These are phyloP conservation scores for Ceratotherium simum DNA, from an alignment of 2,113 vertebrate species.

Conservation along the genomic window DNA sequence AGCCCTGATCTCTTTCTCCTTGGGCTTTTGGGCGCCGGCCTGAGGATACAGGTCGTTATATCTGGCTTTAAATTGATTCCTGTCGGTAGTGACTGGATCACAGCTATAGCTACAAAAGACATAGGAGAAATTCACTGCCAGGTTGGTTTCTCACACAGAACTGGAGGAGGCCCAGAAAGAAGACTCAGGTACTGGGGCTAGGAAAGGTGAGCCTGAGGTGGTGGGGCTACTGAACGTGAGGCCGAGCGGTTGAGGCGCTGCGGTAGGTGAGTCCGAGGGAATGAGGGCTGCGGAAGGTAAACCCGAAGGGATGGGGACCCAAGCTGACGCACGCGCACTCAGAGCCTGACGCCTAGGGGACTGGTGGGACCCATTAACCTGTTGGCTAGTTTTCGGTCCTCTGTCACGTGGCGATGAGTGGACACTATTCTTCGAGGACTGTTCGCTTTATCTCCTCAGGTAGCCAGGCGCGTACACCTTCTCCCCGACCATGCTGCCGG, in stretches of 20 bases:
- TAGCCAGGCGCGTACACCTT: background rate
- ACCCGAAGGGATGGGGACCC: fast-evolving
- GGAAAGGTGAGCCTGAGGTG: background rate
- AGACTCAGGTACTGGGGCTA: too few species aligned
- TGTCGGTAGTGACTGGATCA: background rate
- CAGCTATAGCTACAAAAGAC: background rate
- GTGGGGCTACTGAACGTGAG: fast-evolving
- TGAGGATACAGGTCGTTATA: background rate
- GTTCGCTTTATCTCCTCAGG: background rate
- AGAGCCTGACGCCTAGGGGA: too few species aligned
- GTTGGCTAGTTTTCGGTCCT: background rate
- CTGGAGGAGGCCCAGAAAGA: background rate
- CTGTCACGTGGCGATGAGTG: background rate
- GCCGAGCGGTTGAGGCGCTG: too few species aligned
- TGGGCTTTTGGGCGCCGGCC: background rate
- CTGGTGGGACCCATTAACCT: background rate
- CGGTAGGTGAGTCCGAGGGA: fast-evolving
- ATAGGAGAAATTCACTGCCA: fast-evolving
- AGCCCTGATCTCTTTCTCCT: background rate
- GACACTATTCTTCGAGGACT: background rate
- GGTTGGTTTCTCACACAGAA: background rate
- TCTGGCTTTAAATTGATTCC: background rate
- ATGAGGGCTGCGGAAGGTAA: background rate
- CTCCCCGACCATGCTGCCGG: fast-evolving
- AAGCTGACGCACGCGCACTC: background rate